A percentile compares a stretch with the other conserved stretches of the same genome.
Evolutionary conservation across 2,888 invertebrate species (phyloP).

Genomic region (Diploptera punctata): DNA sequence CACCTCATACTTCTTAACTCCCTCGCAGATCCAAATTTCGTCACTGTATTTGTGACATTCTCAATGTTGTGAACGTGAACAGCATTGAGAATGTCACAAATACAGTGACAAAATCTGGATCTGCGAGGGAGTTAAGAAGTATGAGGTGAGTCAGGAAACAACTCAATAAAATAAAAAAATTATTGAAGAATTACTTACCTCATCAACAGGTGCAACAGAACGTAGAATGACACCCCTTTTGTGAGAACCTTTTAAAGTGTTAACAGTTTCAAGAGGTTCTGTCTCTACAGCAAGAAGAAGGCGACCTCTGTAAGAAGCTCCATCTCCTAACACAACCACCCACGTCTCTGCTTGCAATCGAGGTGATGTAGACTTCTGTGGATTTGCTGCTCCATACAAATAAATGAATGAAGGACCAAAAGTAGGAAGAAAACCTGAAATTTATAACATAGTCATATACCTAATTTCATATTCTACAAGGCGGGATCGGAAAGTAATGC

Average conservation of each 20-base stretch:
- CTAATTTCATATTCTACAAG: not conserved
- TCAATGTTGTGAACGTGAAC: no score
- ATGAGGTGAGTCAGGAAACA: no score
- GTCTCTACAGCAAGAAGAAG: conserved; percentile 76
- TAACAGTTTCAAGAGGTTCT: conserved; percentile 64
- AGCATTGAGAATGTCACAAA: no score
- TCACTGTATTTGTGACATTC: no score
- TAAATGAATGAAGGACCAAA: conserved; percentile 84
- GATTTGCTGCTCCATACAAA: conserved; percentile 63
- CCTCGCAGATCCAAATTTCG: no score
- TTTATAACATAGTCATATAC: not conserved
- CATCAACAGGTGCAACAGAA: not conserved
- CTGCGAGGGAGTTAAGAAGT: no score
- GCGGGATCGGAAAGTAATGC: not conserved
- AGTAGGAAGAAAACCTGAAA: conserved; percentile 75
- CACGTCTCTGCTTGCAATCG: not conserved
- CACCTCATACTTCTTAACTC: no score
- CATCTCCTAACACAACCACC: conserved; percentile 52
- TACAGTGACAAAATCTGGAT: no score
- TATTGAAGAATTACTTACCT: no score
- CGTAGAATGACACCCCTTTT: not conserved
- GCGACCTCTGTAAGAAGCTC: conserved; percentile 71
- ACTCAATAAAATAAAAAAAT: no score
- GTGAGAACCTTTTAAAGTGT: not conserved
- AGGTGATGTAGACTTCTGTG: not conserved